Evolutionary conservation across 2,113 vertebrate species (phyloP), one percentile per base, ranked within the genome.

Genomic region (Perognathus longimembris): DNA sequence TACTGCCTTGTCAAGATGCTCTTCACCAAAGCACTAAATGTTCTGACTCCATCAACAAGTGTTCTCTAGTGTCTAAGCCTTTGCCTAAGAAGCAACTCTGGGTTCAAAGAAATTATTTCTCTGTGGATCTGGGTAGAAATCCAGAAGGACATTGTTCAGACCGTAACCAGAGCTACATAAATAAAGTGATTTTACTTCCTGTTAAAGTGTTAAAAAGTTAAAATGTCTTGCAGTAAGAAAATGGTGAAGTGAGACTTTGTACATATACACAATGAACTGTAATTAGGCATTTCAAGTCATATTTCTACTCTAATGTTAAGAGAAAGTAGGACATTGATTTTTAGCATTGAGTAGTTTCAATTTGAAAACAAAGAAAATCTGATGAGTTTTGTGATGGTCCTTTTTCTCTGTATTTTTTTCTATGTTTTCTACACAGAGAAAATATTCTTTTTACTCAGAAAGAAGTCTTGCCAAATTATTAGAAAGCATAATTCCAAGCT

Each of bases 321-420:
- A 42, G 26, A 64, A 38, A 86, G 36, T 54, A 90, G 24, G 54
- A 87, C 61, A 61, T 11, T 84, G 26, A 66, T 67, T 89, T 90
- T 85, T 85, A 93, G 69, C 45, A 75, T 80, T 21, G 12, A 87
- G 21, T 59, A 30, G 14, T 79, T 40, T 80, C 67, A 70, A 59
- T 57, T 70, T 84, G 59, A 75, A 85, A 54, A 20, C 50, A 12
- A 18, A 94, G 20, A 70, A 90, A 79, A 69, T 26, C 38, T 24
- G 75, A 42, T 20, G n/a, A 87, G 30, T 80, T 38, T n/a, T 45
- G 12, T 34, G n/a, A 74, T 61, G 50, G 45, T 80, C 57, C 57
- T 81, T 76, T 80, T 69, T 83, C 88, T 66, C 22, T 64, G 78
- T 63, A 70, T 88, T 76, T 18, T 59, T 80, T 88, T 73, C 71